These are phyloP conservation scores for Phorcus lineatus DNA, from an alignment of 2,888 invertebrate species.

Conservation along the genomic window DNA sequence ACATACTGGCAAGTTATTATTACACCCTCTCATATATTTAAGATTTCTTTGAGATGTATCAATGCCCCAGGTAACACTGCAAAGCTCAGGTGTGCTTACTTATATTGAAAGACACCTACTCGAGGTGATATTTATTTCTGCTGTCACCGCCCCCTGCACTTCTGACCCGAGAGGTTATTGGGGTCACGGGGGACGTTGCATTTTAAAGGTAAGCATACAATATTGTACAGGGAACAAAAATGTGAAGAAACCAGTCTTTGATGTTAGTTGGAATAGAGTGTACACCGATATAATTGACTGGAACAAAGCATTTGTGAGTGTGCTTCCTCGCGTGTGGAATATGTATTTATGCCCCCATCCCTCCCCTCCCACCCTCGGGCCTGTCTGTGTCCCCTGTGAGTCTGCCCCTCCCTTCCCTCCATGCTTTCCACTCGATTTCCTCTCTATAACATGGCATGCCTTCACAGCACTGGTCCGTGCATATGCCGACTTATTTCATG, in stretches of 20 bases:
- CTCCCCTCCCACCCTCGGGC: background rate
- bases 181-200: background rate
- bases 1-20: too few relatives aligned
- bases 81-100: too few relatives aligned
- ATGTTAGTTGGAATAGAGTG: background rate
- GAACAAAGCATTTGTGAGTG: background rate
- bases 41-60: too few relatives aligned
- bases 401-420: background rate
- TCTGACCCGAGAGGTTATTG: slow-evolving; percentile 2
- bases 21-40: too few relatives aligned
- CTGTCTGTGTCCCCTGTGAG: too few relatives aligned
- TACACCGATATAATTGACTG: background rate
- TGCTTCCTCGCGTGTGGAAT: background rate
- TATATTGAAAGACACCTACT: too few relatives aligned
- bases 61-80: too few relatives aligned
- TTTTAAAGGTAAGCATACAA: background rate
- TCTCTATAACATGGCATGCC: background rate
- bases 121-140: background rate
- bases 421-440: background rate
- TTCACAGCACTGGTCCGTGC: background rate
- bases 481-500: background rate
- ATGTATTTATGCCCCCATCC: background rate
- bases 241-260: background rate
- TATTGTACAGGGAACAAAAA: background rate
- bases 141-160: background rate